Evolutionary conservation across 2,888 invertebrate species (phyloP), one percentile per base, ranked within the genome.

Genomic region (Epistrophella euchroma): DNA sequence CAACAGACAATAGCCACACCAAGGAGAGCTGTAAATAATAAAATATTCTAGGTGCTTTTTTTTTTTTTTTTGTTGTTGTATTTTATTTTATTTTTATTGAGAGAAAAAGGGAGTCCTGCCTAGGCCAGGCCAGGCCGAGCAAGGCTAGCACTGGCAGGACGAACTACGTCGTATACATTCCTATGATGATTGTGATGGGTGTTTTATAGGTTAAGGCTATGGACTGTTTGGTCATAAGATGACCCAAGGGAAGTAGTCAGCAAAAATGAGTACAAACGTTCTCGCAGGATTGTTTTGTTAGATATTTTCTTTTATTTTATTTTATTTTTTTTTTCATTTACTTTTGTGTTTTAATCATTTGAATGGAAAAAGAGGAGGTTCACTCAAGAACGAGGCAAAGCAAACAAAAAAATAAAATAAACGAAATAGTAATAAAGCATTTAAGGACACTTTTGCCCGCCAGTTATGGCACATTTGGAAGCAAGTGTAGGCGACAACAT

Each of bases 241-340:
- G 80, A 85, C 84, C 84, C 84, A 45, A 72, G 84, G 84, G 80
- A 75, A 72, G 75, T 52, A 76, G 84, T 80, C 84, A 76, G 72
- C 75, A 68, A 68, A 79, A 84, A 79, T 52, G 75, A 84, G 79
- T 72, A 72, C 55, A 68, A 82, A 79, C 71, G 71, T 45, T 75
- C 47, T 64, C 45, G 76, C 58, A 75, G 68, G 76, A 73, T 77
- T 83, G 77, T 77, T 83, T 77, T 55, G 75, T 70, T 60, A 72
- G 78, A 73, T 73, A 72, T 56, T 66, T 28, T 45, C 9, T 45
- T 47, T 35, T 47, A 10, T 32, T 17, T 3, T 45, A 0, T 37
- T 40, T 13, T 40, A 11, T 37, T n/a, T 64, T 45, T 52, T 13
- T 74, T 45, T n/a, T n/a, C n/a, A n/a, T n/a, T n/a, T 60, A 28